Conservation (phyloP, 1,140 invertebrate species). For the Colletes latitarsis region DNA sequence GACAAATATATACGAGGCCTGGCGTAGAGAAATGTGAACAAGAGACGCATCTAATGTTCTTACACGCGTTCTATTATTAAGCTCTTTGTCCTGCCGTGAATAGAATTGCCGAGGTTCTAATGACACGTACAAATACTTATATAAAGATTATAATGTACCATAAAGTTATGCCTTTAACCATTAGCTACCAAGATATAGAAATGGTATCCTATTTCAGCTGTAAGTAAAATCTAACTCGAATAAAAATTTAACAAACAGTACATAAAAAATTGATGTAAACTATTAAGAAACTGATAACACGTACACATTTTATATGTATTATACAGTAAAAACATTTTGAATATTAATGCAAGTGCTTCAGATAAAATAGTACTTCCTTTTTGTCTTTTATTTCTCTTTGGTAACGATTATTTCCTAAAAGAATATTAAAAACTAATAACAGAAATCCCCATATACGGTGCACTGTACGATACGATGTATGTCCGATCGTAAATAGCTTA, state of each 20-base stretch:
- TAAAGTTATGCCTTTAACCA: too few relatives aligned
- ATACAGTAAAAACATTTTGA: too few relatives aligned
- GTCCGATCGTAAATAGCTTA: slow-evolving; percentile 45
- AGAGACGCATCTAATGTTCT: slow-evolving; percentile 4
- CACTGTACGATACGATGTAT: background rate
- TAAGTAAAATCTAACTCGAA: background rate
- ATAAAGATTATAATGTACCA: background rate
- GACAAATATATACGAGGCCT: background rate
- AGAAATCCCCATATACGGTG: background rate
- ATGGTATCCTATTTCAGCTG: background rate
- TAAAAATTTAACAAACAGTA: background rate
- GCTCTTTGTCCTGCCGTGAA: background rate
- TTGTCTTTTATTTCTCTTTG: background rate
- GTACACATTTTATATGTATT: too few relatives aligned
- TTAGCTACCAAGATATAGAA: background rate
- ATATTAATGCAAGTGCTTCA: too few relatives aligned
- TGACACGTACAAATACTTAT: background rate
- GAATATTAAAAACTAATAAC: background rate
- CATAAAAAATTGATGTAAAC: too few relatives aligned
- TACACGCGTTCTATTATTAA: slow-evolving; percentile 22
- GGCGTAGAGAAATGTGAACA: slow-evolving; percentile 2
- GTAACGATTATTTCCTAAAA: background rate
- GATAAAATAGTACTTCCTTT: background rate
- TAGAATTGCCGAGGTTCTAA: background rate
- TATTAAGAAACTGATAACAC: too few relatives aligned